Evolutionary conservation across 2,888 invertebrate species (phyloP).

Genomic region (Stegophylla sp.): DNA sequence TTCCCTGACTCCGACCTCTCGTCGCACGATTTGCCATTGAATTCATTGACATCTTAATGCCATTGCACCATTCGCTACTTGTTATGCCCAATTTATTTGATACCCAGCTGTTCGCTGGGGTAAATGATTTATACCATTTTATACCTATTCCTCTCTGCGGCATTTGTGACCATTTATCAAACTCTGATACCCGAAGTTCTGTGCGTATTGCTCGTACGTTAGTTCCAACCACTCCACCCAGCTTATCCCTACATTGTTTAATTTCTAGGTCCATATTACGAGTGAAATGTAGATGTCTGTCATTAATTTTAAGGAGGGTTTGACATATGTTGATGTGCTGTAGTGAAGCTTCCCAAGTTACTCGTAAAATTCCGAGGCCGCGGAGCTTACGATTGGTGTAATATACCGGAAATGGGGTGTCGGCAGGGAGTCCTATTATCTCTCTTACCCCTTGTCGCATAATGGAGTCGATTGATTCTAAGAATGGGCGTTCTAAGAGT

Average conservation of each 20-base stretch:
- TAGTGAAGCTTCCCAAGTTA: neutral
- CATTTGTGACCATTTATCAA: neutral
- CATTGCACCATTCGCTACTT: too few relatives aligned
- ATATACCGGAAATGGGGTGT: neutral
- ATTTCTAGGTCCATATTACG: neutral
- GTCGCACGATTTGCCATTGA: too few relatives aligned
- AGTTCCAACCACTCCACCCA: neutral
- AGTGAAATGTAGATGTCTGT: neutral
- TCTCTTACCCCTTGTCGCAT: neutral
- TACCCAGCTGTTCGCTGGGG: neutral
- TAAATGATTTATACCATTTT: neutral
- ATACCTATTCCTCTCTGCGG: neutral
- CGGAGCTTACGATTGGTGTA: neutral
- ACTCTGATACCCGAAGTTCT: neutral
- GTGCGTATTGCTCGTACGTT: neutral
- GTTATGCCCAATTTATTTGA: neutral
- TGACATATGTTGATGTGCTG: neutral
- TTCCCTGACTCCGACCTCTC: too few relatives aligned
- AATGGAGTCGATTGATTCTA: neutral
- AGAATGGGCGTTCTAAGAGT: neutral
- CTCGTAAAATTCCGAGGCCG: neutral
- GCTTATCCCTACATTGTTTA: neutral
- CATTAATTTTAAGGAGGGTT: neutral
- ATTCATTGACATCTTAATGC: too few relatives aligned
- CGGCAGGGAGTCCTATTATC: neutral